A percentile compares a stretch with the other conserved stretches of the same genome.
These are phyloP conservation scores for Campodea augens DNA, from an alignment of 1,140 invertebrate species.

Conservation along the genomic window DNA sequence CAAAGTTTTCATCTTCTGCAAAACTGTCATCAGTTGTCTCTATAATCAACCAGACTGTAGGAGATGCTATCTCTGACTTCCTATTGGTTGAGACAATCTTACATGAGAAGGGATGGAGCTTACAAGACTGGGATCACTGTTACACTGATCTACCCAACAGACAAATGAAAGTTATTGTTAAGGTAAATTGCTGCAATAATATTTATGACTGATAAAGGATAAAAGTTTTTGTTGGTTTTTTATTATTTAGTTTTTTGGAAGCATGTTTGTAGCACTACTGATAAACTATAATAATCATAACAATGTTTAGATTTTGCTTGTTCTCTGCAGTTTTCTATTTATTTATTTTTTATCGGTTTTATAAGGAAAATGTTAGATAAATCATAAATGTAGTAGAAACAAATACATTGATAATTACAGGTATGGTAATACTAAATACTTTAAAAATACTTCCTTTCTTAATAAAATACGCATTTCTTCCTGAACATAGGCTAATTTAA, in stretches of 20 bases:
- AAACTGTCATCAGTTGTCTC: conserved; percentile 49
- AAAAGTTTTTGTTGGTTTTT: conserved; percentile 4
- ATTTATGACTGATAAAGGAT: neutral
- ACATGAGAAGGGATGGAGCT: conserved; percentile 52
- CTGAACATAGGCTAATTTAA: too few species aligned
- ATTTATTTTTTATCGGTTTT: too few species aligned
- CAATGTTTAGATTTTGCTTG: too few species aligned
- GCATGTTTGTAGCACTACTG: neutral
- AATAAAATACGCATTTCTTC: too few species aligned
- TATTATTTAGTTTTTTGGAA: neutral
- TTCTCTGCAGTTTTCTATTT: too few species aligned
- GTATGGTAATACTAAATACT: too few species aligned
- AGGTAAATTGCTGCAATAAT: conserved; percentile 23
- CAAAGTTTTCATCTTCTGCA: conserved; percentile 26
- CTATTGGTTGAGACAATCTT: conserved; percentile 83
- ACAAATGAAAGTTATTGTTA: conserved; percentile 70
- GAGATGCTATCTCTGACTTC: conserved; percentile 92
- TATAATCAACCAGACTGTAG: conserved; percentile 87
- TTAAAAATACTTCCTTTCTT: too few species aligned
- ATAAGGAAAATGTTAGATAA: too few species aligned
- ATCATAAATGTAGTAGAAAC: too few species aligned
- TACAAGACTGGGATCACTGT: conserved; percentile 53
- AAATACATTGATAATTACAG: too few species aligned
- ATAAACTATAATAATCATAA: too few species aligned
- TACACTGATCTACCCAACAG: conserved; percentile 76